Evolutionary conservation across 2,888 invertebrate genomes (phyloP), one percentile per base, ranked within the genome.

Genomic region (Calameuta pallipes): DNA sequence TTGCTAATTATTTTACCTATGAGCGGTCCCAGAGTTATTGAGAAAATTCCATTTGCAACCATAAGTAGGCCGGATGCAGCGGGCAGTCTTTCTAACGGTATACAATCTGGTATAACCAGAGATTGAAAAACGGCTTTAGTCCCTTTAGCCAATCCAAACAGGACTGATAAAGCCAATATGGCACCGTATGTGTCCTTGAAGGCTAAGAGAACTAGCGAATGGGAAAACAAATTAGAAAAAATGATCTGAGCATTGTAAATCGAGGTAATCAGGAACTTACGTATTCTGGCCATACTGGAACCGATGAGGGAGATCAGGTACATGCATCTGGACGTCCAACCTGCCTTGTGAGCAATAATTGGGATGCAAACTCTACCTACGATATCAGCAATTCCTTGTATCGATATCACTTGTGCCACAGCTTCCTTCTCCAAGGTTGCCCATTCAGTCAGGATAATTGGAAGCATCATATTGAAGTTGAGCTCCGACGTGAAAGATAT

Each of bases 401-500:
- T 85, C 3, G 92, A 91, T 80, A 91, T 88, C 12, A 91, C 87
- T 6, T 86, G 87, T 0, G 92, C 92, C 4, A 92, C 87, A 31
- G 90, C 88, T 1, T 85, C 80, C 74, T 86, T 84, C 4, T 84
- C 82, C 74, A 92, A 90, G 1, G 85, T 83, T 1, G 91, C 88
- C 35, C 93, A 85, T 80, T 91, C 90, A 4, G 89, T 84, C 31
- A 93, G 84, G 35, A 93, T 91, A 79, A 93, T 92, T 36, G 93
- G 92, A 69, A 91, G 90, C 91, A 93, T 92, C 30, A 92, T 82
- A 76, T 92, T 90, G 73, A 92, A 92, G 84, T 93, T 93, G 4
- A 92, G 86, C 83, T 93, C 93, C 2, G 93, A 90, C 33, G 92
- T 92, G 79, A 92, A 92, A 35, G 91, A 92, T 31, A 93, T 82